A percentile compares a stretch with the other conserved stretches of the same genome.
phyloP scores from a whole-genome alignment of 2,113 vertebrate species.

The Symphodus melops region DNA sequence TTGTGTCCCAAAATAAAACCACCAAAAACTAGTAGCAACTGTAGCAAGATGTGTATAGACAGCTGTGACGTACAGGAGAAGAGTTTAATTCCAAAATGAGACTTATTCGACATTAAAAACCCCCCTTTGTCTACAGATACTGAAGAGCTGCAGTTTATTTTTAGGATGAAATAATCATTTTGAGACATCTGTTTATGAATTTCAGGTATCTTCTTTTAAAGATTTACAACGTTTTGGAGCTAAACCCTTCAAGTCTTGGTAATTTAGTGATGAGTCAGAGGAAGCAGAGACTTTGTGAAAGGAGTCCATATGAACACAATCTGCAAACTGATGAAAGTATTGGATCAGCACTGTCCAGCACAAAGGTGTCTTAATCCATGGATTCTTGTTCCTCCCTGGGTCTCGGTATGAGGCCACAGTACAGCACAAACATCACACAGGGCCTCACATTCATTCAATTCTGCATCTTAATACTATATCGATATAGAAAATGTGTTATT shows the following conservation, averaged over 20 bases:
- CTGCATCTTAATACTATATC: slow-evolving; percentile 68
- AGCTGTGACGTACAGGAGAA: slow-evolving; percentile 13
- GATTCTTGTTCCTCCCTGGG: slow-evolving; percentile 59
- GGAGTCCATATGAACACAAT: slow-evolving; percentile 76
- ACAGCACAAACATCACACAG: slow-evolving; percentile 72
- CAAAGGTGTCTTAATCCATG: slow-evolving; percentile 74
- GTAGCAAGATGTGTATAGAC: slow-evolving; percentile 55
- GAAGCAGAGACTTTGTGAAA: slow-evolving; percentile 34
- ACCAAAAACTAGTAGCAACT: slow-evolving; percentile 66
- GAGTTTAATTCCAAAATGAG: slow-evolving; percentile 58
- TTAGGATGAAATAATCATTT: slow-evolving; percentile 38
- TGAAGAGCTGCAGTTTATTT: slow-evolving; percentile 33
- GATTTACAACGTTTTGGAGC: slow-evolving; percentile 51
- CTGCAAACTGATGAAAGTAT: slow-evolving; percentile 41
- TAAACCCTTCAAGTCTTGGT: slow-evolving; percentile 52
- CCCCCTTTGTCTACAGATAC: slow-evolving; percentile 31
- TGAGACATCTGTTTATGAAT: slow-evolving; percentile 44
- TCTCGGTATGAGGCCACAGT: slow-evolving; percentile 56
- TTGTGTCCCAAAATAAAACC: slow-evolving; percentile 49
- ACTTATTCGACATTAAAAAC: slow-evolving; percentile 14
- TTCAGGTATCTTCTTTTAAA: slow-evolving; percentile 49
- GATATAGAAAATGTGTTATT: slow-evolving; percentile 69
- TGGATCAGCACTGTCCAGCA: slow-evolving; percentile 69
- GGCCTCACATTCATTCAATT: slow-evolving; percentile 67
- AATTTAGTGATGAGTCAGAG: slow-evolving; percentile 25